Percentiles rank a stretch among this genome's conserved stretches.
These are phyloP conservation scores for Zosterops borbonicus DNA, from an alignment of 2,113 vertebrate genomes.

Conservation along the genomic window DNA sequence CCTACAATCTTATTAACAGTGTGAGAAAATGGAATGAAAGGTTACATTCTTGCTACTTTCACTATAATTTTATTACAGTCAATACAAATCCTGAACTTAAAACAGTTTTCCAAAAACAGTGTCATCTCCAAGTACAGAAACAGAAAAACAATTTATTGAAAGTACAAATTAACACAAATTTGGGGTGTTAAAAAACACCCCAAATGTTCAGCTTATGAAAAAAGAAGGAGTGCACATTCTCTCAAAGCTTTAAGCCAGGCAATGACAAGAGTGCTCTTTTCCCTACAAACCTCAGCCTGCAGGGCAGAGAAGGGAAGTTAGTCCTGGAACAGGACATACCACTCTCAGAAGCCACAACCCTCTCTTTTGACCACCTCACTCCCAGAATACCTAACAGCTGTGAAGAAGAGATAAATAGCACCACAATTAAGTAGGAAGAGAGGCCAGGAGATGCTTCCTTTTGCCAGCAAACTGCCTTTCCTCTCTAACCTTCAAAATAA, in stretches of 20 bases:
- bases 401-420: neutral
- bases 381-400: neutral
- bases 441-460: neutral
- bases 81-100: neutral
- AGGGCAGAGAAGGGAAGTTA: neutral
- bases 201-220: neutral
- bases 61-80: neutral
- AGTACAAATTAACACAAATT: neutral
- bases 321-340: neutral
- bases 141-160: neutral
- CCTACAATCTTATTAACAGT: neutral
- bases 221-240: neutral
- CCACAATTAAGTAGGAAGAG: neutral
- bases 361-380: neutral
- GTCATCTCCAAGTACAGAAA: neutral
- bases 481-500: neutral
- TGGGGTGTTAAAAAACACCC: neutral
- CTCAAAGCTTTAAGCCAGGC: neutral
- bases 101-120: neutral
- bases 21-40: neutral
- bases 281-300: neutral
- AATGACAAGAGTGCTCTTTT: neutral
- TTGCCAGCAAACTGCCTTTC: neutral
- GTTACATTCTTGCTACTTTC: neutral
- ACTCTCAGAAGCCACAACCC: neutral